Base-by-base conservation (phyloP, 2,797 vertebrate genomes). In the Chelonia mydas region DNA sequence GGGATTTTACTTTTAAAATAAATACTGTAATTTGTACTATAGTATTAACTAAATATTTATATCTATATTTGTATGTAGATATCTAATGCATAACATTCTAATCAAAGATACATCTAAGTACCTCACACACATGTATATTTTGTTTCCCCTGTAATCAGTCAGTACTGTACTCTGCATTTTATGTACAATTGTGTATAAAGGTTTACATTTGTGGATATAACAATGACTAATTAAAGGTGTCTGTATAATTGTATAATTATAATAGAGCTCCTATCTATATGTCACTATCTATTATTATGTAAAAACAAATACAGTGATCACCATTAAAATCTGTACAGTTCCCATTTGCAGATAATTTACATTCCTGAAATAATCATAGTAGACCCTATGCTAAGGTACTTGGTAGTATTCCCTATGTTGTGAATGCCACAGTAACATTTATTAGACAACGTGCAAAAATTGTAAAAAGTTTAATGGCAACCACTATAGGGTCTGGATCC, bases 121-220 rank as follows among this genome's bases (percentile, higher is more conserved):
- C 97, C 97, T 86, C 31, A 28, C 11, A 19, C 49, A 33, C 12
- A 92, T 98, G 96, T 97, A 96, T 97, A 96, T 97, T 98, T 97
- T 97, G 97, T 96, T 98, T 98, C 94, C 88, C 97, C 92, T 98
- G 95, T 98, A 98, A 97, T 98, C 95, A 96, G 97, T 97, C 74
- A 81, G 31, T 37, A 92, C 93, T 95, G 87, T 97, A 86, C 59
- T 95, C 80, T 97, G 82, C 98, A 98, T 98, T 98, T 98, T 3
- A 88, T 99, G 98, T 99, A 98, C 97, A 98, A 98, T 98, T 99
- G 98, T 99, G 98, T 98, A 98, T 99, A 99, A 98, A 99, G 87
- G 97, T 98, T 98, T 98, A 98, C 98, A 98, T 98, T 98, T 97
- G 97, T 97, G 95, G 81, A 94, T 99, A 98, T 98, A 98, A 98